phyloP scores from a whole-genome alignment of 2,797 vertebrate species.

The Gambelia wislizenii region DNA sequence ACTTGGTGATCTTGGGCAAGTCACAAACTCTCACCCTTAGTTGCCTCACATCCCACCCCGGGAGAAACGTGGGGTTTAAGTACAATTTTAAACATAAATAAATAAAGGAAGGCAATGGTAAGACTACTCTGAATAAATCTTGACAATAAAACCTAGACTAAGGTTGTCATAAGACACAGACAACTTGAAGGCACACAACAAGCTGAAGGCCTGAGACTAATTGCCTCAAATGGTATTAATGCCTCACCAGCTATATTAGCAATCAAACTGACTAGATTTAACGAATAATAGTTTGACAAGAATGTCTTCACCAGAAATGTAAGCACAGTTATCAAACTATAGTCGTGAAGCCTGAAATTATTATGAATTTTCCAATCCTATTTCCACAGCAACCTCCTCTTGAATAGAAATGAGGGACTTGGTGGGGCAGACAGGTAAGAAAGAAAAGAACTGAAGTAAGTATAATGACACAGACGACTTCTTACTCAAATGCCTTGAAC shows the following conservation, averaged over 20 bases:
- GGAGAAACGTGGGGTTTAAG: too few species aligned
- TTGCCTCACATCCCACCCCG: too few species aligned
- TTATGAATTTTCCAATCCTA: not conserved
- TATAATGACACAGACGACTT: not conserved
- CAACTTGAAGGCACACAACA: too few species aligned
- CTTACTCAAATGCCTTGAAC: not conserved
- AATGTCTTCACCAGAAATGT: not conserved
- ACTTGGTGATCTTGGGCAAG: too few species aligned
- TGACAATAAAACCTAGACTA: too few species aligned
- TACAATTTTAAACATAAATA: too few species aligned
- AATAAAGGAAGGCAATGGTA: too few species aligned
- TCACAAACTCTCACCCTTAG: too few species aligned
- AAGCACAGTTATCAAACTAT: not conserved
- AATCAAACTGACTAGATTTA: not conserved
- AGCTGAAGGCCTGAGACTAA: not conserved
- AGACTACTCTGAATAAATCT: too few species aligned
- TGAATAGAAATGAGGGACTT: not conserved
- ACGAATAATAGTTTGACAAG: not conserved
- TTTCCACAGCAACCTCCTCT: not conserved
- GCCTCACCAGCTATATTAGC: not conserved
- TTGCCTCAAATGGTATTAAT: not conserved
- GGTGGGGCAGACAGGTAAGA: not conserved
- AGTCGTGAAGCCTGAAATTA: not conserved
- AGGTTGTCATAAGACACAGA: too few species aligned
- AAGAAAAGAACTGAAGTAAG: not conserved